Conservation (phyloP, 2,888 invertebrate species). For the Caenorhabditis plicata region DNA sequence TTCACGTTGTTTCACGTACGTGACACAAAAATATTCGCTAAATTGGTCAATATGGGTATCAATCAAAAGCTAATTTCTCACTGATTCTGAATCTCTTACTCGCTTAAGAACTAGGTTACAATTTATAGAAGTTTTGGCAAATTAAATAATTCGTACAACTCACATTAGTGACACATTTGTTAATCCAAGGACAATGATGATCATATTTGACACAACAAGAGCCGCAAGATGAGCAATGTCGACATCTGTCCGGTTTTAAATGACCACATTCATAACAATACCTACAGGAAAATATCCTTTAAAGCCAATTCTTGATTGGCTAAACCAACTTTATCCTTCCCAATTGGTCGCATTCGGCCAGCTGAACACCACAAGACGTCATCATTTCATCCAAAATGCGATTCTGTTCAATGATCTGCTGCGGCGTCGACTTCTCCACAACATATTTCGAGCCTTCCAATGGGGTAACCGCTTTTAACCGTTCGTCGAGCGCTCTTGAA, state of each 20-base stretch:
- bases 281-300: slow-evolving; percentile 9
- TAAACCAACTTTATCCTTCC: slow-evolving; percentile 27
- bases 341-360: slow-evolving; percentile 40
- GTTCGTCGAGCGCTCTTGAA: slow-evolving; percentile 30
- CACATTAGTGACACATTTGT: slow-evolving; percentile 44
- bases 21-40: no score
- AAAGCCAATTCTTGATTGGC: neutral
- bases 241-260: slow-evolving; percentile 53
- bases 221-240: slow-evolving; percentile 55
- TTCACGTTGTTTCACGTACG: no score
- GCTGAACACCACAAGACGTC: slow-evolving; percentile 13
- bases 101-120: no score
- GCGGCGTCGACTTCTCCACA: slow-evolving; percentile 41
- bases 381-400: slow-evolving; percentile 36
- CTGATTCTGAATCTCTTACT: no score
- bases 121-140: no score
- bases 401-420: slow-evolving; percentile 26
- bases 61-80: no score
- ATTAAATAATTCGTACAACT: neutral
- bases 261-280: slow-evolving; percentile 53
- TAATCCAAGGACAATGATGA: slow-evolving; percentile 58
- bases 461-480: slow-evolving; percentile 44
- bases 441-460: slow-evolving; percentile 32
- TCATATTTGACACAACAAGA: slow-evolving; percentile 51
- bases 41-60: no score